Conservation (phyloP, 2,113 vertebrate species). For the Corythaeola cristata region DNA sequence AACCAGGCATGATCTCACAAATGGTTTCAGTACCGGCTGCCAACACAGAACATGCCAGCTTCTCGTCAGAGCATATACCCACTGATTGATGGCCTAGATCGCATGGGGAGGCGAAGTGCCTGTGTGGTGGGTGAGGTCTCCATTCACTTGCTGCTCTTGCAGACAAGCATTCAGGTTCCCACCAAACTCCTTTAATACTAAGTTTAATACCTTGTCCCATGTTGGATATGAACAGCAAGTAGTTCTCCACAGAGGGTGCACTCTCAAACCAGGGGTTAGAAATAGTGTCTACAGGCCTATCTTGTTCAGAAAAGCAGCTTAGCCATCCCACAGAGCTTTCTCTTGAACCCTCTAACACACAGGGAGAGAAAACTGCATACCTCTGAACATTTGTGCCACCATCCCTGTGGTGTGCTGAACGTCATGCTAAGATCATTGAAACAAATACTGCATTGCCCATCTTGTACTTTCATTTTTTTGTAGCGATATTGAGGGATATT, state of each 20-base stretch:
- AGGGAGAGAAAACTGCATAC: not conserved
- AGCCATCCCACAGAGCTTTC: not conserved
- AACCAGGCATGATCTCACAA: not conserved
- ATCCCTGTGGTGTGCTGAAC: not conserved
- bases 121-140: not conserved
- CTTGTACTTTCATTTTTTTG: not conserved
- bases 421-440: not conserved
- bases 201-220: not conserved
- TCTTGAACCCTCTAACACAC: not conserved
- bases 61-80: not conserved
- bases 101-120: accelerated
- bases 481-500: not conserved
- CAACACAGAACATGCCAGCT: not conserved
- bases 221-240: not conserved
- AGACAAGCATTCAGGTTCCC: not conserved
- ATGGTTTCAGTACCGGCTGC: not conserved
- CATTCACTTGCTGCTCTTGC: not conserved
- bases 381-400: not conserved
- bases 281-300: not conserved
- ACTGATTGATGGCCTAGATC: not conserved
- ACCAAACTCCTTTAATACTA: not conserved
- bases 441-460: not conserved
- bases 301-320: not conserved
- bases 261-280: not conserved
- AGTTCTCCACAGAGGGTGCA: not conserved